Evolutionary conservation across 64 coral and sea anemone species (phyloP).

Genomic region (Montipora sp.): DNA sequence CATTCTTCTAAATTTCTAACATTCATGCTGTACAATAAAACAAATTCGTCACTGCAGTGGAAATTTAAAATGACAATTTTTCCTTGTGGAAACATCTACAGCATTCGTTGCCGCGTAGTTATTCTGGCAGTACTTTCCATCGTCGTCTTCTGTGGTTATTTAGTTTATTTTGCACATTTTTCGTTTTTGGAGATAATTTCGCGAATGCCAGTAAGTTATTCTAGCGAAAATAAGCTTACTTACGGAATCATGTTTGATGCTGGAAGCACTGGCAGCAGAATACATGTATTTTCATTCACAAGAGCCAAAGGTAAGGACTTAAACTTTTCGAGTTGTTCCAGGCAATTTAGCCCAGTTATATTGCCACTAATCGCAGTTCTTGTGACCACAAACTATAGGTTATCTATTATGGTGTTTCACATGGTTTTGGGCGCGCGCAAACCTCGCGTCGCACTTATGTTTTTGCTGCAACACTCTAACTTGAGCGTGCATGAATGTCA

Average conservation of each 20-base stretch:
- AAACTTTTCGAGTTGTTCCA: too few relatives aligned
- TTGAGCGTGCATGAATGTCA: too few relatives aligned
- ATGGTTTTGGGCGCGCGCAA: too few relatives aligned
- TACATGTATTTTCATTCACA: conserved; percentile 87
- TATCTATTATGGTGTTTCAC: too few relatives aligned
- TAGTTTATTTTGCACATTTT: background rate
- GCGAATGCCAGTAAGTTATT: background rate
- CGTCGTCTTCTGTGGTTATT: background rate
- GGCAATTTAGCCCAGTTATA: too few relatives aligned
- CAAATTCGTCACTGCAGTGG: background rate
- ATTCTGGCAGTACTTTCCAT: background rate
- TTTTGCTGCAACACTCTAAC: too few relatives aligned
- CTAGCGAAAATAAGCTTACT: background rate
- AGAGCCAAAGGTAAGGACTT: conserved; percentile 52
- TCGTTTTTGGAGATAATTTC: background rate
- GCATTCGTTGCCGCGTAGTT: background rate
- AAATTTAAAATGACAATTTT: background rate
- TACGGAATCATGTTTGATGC: conserved; percentile 98
- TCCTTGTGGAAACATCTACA: conserved; percentile 4
- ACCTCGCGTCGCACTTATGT: too few relatives aligned
- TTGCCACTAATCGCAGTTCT: too few relatives aligned
- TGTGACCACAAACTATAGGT: too few relatives aligned
- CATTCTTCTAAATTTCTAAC: too few relatives aligned
- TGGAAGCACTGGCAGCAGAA: conserved; percentile 94
- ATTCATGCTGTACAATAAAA: background rate